phyloP scores from a whole-genome alignment of 2,113 vertebrate species.

The Isurus oxyrinchus region DNA sequence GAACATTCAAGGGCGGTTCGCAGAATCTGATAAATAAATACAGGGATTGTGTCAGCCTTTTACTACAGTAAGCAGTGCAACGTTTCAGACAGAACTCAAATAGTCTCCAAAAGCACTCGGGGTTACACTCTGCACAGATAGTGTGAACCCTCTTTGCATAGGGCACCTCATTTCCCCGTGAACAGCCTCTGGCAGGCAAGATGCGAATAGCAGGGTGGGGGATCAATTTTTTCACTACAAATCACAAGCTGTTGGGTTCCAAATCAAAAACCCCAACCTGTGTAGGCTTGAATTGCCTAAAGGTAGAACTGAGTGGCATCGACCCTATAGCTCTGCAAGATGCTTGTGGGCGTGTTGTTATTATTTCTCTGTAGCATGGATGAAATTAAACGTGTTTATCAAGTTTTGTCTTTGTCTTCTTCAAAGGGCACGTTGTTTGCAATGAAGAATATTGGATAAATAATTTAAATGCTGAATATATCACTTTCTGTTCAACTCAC shows the following conservation, averaged over 20 bases:
- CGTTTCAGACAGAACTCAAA: neutral
- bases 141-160: neutral
- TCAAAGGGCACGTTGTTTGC: neutral
- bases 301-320: neutral
- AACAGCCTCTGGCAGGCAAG: neutral
- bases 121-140: neutral
- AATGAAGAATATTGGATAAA: neutral
- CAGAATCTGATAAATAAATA: neutral
- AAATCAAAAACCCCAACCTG: neutral
- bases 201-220: neutral
- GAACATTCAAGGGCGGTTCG: slow-evolving; percentile 3
- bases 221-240: neutral
- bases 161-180: neutral
- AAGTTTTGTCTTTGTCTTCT: neutral
- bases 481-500: neutral
- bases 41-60: neutral
- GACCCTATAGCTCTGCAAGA: neutral
- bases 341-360: neutral
- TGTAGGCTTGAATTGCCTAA: neutral
- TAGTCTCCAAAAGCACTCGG: neutral
- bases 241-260: neutral
- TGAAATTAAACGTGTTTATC: neutral
- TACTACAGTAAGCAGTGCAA: neutral
- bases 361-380: neutral
- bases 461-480: neutral